Base-by-base conservation (phyloP, 2,797 vertebrate species). In the Falco novaeseelandiae region DNA sequence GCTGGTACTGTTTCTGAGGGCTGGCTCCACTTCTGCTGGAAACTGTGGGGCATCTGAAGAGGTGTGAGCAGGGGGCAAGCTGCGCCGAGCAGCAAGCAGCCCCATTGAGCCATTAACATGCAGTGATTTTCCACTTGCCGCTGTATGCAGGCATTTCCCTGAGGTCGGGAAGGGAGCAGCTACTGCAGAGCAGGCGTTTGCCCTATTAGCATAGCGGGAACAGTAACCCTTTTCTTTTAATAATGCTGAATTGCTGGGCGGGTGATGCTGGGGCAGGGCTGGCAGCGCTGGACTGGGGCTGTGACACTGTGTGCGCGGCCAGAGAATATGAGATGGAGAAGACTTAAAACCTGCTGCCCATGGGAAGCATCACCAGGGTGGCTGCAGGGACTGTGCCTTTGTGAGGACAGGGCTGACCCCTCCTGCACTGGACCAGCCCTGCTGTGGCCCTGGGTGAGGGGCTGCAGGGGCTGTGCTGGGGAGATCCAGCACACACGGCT, bases 211-310 rank as follows among this genome's bases (percentile, higher is more conserved):
- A 69, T 4, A 77, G 93, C 8, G 11, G 82, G 91, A 97, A 97
- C 90, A 97, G 83, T 57, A 51, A 71, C 62, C 21, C 93, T 84
- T 97, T 97, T 89, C 85, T 97, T 97, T 69, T 73, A 65, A 15
- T 12, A 42, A 9, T 0, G 55, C 46, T 23, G 67, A 46, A 4
- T 21, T 2, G 26, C 70, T 7, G 80, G 55, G 88, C 9, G 55
- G 82, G 62, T 2, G 76, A 93, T 49, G 91, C 12, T 9, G 4
- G 57, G 34, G 82, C 74, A 57, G 40, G 32, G 40, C 61, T 27
- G 77, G 61, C 51, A 48, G 77, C 10, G 9, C 30, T 5, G 10
- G 18, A 63, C 48, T 5, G 73, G 54, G 71, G 62, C 62, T n/a
- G 57, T 1, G 12, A 46, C 76, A 65, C 46, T 6, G 0, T 8